Evolutionary conservation across 2,113 vertebrate species (phyloP).

Genomic region (Anser cygnoides): DNA sequence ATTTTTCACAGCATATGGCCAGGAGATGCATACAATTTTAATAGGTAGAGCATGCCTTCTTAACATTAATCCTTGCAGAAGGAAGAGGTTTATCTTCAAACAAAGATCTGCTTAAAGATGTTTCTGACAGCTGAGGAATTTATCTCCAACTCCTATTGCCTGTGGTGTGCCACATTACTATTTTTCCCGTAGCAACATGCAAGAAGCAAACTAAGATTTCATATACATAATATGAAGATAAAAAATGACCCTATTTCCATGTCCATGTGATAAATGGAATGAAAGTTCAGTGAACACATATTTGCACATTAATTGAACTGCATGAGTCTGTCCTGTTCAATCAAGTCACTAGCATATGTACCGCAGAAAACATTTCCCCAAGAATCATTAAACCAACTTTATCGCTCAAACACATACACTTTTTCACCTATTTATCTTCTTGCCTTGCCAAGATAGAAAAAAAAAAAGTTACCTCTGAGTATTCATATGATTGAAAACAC

Average conservation of each 20-base stretch:
- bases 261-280: conserved; percentile 79
- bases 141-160: conserved; percentile 75
- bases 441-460: conserved; percentile 48
- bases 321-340: conserved; percentile 77
- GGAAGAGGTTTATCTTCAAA: conserved; percentile 75
- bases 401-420: conserved; percentile 70
- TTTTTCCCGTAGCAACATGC: conserved; percentile 71
- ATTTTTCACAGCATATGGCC: conserved; percentile 59
- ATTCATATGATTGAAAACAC: conserved; percentile 50
- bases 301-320: conserved; percentile 85
- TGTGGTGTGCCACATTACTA: conserved; percentile 60
- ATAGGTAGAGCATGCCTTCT: conserved; percentile 53
- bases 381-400: conserved; percentile 75
- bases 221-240: conserved; percentile 82
- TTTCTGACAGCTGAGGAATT: conserved; percentile 77
- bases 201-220: conserved; percentile 78
- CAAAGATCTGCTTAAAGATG: conserved; percentile 74
- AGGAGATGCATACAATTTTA: conserved; percentile 49
- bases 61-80: conserved; percentile 68
- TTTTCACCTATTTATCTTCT: conserved; percentile 66
- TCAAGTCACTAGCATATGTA: conserved; percentile 70
- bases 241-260: conserved; percentile 81
- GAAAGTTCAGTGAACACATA: conserved; percentile 76
- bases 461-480: conserved; percentile 2
- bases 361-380: conserved; percentile 64